These are phyloP conservation scores for Orestias chungarensis DNA, from an alignment of 2,797 vertebrate species.

Conservation along the genomic window DNA sequence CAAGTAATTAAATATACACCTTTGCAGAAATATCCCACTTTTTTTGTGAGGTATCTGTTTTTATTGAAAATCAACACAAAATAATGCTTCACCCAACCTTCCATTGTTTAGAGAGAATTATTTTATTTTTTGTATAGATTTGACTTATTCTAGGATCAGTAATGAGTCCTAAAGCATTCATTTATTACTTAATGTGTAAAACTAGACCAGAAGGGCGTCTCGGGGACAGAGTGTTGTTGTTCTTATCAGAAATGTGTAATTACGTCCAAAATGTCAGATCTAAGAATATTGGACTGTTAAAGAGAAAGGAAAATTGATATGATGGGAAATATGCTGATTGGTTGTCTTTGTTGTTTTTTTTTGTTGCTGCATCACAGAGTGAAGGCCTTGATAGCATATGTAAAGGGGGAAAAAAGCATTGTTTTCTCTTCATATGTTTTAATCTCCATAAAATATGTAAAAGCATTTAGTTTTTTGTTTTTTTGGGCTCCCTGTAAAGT, in stretches of 20 bases:
- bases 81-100: neutral
- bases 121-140: neutral
- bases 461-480: too few species aligned
- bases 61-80: neutral
- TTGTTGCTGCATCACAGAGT: slow-evolving; percentile 7
- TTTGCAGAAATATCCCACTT: neutral
- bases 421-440: slow-evolving; percentile 25
- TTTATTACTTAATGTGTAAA: too few species aligned
- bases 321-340: neutral
- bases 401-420: neutral
- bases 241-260: neutral
- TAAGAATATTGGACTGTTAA: neutral
- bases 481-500: slow-evolving; percentile 31
- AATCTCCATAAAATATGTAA: slow-evolving; percentile 13
- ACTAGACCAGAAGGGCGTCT: too few species aligned
- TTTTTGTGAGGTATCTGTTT: neutral
- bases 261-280: neutral
- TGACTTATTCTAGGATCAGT: neutral
- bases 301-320: neutral
- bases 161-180: too few species aligned
- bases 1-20: neutral
- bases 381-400: slow-evolving; percentile 29
- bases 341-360: neutral
- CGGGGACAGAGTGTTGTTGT: too few species aligned
- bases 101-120: neutral